Base-by-base conservation (phyloP, 2,113 vertebrate species). In the Nannospalax galili region DNA sequence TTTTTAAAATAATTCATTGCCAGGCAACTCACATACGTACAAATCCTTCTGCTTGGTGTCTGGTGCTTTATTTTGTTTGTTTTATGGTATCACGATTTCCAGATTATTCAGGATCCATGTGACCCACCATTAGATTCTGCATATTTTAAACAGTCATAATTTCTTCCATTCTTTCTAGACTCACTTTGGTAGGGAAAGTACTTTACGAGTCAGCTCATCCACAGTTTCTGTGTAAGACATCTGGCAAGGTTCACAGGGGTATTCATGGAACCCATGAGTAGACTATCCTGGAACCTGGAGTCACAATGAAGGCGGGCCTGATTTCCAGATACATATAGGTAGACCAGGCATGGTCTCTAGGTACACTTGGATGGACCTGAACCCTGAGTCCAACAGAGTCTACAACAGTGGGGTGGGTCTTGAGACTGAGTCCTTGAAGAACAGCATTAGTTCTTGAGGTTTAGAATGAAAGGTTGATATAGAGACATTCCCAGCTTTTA, bases 101-200 rank as follows among this genome's bases (percentile, higher is more conserved):
- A 64, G 6, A n/a, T 20, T 45, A 30, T 6, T 60, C 16, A 15
- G 45, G 7, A 9, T 42, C 22, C 16, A 42, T 45, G 7, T 60
- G 73, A 20, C 9, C 11, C 45, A 70, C 9, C 9, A 74, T 52
- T 84, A 32, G 10, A 20, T 45, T 92, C 32, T 52, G 22, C 35
- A 24, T 45, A 17, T 45, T 65, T 64, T 32, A 20, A 84, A 7
- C 1, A 65, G 9, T 37, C 30, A 12, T 4, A 11, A 48, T 32
- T 42, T 30, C 9, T 37, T 84, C 40, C 16, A 64, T 16, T 45
- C 11, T 64, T 62, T 26, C 62, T 24, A 45, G 52, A n/a, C 12
- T n/a, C 6, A 72, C 1, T 45, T 64, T 64, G 30, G 10, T 0
- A 45, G 1, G 32, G 10, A 30, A 8, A 37, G 2, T 0, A 3